Base-by-base conservation (phyloP, 2,888 invertebrate genomes). In the Eretmocerus hayati region DNA sequence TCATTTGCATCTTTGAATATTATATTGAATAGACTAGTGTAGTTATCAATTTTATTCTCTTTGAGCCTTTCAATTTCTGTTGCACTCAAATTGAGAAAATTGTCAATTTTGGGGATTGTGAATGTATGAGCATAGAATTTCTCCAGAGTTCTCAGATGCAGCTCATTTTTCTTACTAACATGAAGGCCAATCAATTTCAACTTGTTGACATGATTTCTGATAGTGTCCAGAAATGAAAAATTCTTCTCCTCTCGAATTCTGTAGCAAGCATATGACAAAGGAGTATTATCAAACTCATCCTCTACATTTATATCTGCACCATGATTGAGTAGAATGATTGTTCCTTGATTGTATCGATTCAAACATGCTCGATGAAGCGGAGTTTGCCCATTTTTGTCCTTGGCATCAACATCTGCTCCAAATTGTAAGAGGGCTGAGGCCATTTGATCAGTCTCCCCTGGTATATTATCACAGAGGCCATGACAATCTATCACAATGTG, bases 271-370 rank as follows among this genome's bases (percentile, higher is more conserved):
- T 13, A 16, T 21, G 18, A 18, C 13, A 45, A 18, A 3, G 45
- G 45, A 2, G 45, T 45, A 13, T 45, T 22, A 6, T 22, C 38
- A 11, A 16, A 30, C n/a, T 21, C 31, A 18, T 45, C 31, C 8
- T 30, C 38, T 11, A 38, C 6, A 20, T 45, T 45, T 16, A 45
- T 45, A 5, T 45, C 45, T 4, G 45, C 45, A 4, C 45, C 45
- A 20, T 30, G 5, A 9, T 45, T 32, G 2, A 45, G 21, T 5
- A 38, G n/a, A 13, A 26, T 19, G 11, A 2, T n/a, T 5, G 37
- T 13, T 13, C 42, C 35, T 18, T n/a, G 9, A 6, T 15, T n/a
- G 35, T 42, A 33, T 4, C 35, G 3, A 31, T 20, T 19, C 18
- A 30, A 38, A 21, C 30, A 37, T 11, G 38, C 45, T 15, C 15